These are phyloP conservation scores for Cuniculus paca DNA, from an alignment of 2,797 vertebrate genomes.

Conservation along the genomic window DNA sequence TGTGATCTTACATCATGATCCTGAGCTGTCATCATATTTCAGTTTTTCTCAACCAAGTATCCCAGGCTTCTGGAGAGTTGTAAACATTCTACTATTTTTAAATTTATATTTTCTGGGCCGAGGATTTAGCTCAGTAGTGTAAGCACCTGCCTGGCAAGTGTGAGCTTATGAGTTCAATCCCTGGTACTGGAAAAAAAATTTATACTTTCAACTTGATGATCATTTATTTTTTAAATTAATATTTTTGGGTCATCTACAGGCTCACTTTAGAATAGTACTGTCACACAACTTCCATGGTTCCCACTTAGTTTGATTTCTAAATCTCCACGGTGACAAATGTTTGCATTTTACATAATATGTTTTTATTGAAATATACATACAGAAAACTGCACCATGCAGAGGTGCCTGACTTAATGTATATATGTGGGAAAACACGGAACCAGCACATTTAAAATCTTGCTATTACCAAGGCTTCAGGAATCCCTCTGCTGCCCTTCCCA, in stretches of 20 bases:
- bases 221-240: neutral
- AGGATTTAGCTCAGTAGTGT: too few species aligned
- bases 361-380: slow-evolving; percentile 12
- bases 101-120: too few species aligned
- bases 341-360: neutral
- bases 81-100: neutral
- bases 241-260: neutral
- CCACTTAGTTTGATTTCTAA: slow-evolving; percentile 11
- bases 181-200: too few species aligned
- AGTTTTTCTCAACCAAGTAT: neutral
- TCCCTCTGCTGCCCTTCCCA: neutral
- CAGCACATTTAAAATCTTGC: neutral
- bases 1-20: neutral
- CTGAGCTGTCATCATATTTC: neutral
- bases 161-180: too few species aligned
- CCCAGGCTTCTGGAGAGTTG: neutral
- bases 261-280: neutral
- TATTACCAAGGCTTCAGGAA: neutral
- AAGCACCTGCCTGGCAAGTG: too few species aligned
- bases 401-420: neutral
- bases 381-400: neutral
- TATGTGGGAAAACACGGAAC: neutral
- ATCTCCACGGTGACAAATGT: neutral
- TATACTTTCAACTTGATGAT: slow-evolving; percentile 8
- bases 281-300: neutral